Base-by-base conservation (phyloP, 2,888 invertebrate species). In the Agriopis marginaria region DNA sequence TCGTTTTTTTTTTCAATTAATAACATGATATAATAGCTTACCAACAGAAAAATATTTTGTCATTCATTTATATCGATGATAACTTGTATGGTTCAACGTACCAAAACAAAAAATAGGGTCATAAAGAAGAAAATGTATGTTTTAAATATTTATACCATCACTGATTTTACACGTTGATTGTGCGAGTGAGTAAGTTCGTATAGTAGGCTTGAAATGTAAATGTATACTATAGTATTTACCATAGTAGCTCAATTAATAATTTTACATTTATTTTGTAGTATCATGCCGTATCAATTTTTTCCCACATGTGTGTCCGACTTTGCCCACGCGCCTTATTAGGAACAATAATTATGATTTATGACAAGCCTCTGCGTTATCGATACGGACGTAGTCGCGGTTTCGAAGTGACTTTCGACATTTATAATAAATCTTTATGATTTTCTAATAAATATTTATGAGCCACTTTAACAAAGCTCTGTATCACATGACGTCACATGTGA, bases 301-400 rank as follows among this genome's bases (percentile, higher is more conserved):
- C 50, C 1, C 10, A 51, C 39, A 23, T 55, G 50, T 0, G 40
- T 63, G 42, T 53, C 32, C 63, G 71, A 64, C 75, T 75, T 77
- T 75, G 74, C 75, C 65, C 73, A 77, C 70, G 76, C 75, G 77
- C 79, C 45, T 45, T 47, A 23, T 12, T 23, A 58, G 7, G 23
- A 45, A 61, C 63, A 63, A 63, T 66, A 49, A 39, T 39, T 9
- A 60, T 64, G 17, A 23, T 5, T 5, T 49, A 56, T 42, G 14
- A 40, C 51, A 32, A 49, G 62, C 49, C 45, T 58, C 23, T 56
- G 32, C 58, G 56, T 12, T 58, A 51, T 39, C 3, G 61, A 66
- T 53, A 58, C 53, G 56, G 40, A 64, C 60, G 17, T 40, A 62
- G 45, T 62, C 40, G 14, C 54, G 59, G 63, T 54, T 50, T 61